These are phyloP conservation scores for Grantiella picta DNA, from an alignment of 2,113 vertebrate species.

Conservation along the genomic window DNA sequence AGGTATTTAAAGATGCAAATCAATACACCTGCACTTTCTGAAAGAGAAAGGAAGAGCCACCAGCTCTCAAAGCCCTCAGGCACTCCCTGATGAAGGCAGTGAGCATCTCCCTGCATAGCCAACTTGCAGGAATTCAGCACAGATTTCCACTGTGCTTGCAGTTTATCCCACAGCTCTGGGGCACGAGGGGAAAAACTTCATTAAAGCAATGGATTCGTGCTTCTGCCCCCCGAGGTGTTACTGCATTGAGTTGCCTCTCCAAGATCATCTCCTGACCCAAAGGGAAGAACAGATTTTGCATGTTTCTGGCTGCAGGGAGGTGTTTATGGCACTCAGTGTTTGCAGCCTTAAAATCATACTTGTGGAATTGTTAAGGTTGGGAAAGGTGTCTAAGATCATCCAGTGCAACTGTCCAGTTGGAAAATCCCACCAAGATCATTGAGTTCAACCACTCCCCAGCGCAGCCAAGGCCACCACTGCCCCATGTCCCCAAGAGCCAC, in stretches of 20 bases:
- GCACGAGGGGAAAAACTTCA: not conserved
- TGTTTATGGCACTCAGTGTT: not conserved
- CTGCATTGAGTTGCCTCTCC: accelerated
- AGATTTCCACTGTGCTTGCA: not conserved
- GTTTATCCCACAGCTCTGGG: not conserved
- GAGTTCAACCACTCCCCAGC: not conserved
- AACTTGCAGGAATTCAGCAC: not conserved
- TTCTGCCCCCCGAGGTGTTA: not conserved
- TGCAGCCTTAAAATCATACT: not conserved
- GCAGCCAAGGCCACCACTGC: not conserved
- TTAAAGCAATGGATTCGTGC: not conserved
- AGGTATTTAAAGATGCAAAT: not conserved
- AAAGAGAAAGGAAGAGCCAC: not conserved
- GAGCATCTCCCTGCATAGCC: accelerated
- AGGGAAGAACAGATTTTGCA: not conserved
- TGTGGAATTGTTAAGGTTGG: not conserved
- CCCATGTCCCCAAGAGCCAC: not conserved
- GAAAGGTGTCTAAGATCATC: not conserved
- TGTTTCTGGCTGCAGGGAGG: not conserved
- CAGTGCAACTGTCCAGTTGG: not conserved
- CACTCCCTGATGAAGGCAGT: accelerated
- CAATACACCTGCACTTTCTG: not conserved
- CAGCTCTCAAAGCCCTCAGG: not conserved
- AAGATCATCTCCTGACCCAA: not conserved
- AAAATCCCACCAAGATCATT: too few relatives aligned